Conservation (phyloP, 2,797 vertebrate genomes). For the Austrolebias charrua region DNA sequence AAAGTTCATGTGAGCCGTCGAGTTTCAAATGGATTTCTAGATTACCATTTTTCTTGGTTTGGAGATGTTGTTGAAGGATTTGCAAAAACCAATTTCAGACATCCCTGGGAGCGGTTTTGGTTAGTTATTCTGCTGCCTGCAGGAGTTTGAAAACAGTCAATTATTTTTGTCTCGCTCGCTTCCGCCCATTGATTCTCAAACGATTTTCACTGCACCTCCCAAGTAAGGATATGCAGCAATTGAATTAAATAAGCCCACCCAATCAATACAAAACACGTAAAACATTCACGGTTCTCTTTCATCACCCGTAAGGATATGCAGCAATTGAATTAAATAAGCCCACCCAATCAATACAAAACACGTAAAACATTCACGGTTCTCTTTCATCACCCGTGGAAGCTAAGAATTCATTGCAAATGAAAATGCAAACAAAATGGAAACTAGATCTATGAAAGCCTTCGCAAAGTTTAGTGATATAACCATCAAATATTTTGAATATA, state of each 20-base stretch:
- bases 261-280: conserved; percentile 79
- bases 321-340: conserved; percentile 81
- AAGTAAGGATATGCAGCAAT: conserved; percentile 79
- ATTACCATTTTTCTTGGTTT: conserved; percentile 65
- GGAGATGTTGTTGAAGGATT: conserved; percentile 63
- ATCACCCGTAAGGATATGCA: conserved; percentile 76
- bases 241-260: conserved; percentile 80
- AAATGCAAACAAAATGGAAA: conserved; percentile 72
- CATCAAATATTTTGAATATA: conserved; percentile 70
- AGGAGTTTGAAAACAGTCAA: conserved; percentile 82
- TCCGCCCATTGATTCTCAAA: conserved; percentile 82
- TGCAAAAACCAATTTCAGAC: conserved; percentile 72
- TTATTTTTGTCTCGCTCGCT: conserved; percentile 83
- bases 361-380: conserved; percentile 70
- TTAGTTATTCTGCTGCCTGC: conserved; percentile 77
- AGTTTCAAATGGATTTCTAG: conserved; percentile 66
- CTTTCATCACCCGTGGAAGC: conserved; percentile 69
- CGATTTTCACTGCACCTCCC: conserved; percentile 75
- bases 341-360: conserved; percentile 78
- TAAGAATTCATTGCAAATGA: conserved; percentile 71
- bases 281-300: conserved; percentile 65
- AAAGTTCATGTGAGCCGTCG: conserved; percentile 48
- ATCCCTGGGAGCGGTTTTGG: conserved; percentile 76
- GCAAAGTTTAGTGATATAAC: conserved; percentile 68
- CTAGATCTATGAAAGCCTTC: conserved; percentile 69